Base-by-base conservation (phyloP, 2,888 invertebrate genomes). In the Eulithis testata region DNA sequence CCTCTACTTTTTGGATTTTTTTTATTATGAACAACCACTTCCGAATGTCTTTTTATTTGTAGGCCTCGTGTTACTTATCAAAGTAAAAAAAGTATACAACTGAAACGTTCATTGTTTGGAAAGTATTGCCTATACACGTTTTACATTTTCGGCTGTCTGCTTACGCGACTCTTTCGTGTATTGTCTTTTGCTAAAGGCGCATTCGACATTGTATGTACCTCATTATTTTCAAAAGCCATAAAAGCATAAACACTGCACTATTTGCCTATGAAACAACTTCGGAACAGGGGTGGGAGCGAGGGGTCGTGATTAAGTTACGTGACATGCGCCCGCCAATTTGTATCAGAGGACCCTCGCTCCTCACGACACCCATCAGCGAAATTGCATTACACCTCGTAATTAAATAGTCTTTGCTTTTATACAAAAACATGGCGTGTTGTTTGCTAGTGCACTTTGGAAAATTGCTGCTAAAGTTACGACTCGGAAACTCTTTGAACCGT, bases 321-420 rank as follows among this genome's bases (percentile, higher is more conserved):
- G 92, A 87, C 89, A 90, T 89, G 87, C 88, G 82, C 88, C 81
- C 85, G 86, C 87, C 91, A 91, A 91, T 91, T 91, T 90, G 91
- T 90, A 87, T 79, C 82, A 66, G 68, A 78, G 80, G 73, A 80
- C 73, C 76, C 79, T 79, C 59, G 9, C 21, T 49, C 60, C 79
- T 79, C 77, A 70, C 75, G 70, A 73, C 77, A 68, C 76, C 85
- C 82, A 83, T 86, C 85, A 82, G 70, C 70, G 73, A 78, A 89
- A 91, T 90, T 86, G 79, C 79, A 85, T 90, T 91, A 88, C 77
- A 75, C 71, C 71, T 69, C 76, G 67, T 89, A 88, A 90, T 90
- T 87, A 89, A 90, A 89, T 88, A 86, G 79, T 73, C 74, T 74
- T 81, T 82, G 82, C 77, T 82, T 83, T 79, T 81, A 81, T 80